These are phyloP conservation scores for Dioctria linearis DNA, from an alignment of 2,888 invertebrate genomes.

Conservation along the genomic window DNA sequence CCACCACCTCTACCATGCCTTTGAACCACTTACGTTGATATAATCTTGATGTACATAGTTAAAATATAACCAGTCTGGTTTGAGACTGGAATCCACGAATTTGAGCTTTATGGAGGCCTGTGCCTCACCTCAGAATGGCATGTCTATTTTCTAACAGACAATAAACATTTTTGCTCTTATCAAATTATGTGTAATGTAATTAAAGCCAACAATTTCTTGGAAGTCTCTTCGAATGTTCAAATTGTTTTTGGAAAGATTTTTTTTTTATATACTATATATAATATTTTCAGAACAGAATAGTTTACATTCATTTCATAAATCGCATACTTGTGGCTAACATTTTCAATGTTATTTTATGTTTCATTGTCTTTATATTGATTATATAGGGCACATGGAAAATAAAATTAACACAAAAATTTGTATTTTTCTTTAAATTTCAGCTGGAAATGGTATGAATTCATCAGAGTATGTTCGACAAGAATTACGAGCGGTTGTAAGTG, in stretches of 20 bases:
- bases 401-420: background rate
- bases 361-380: slow-evolving; percentile 14
- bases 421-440: slow-evolving; percentile 36
- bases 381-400: background rate
- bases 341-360: slow-evolving; percentile 39
- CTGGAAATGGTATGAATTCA: slow-evolving; percentile 74
- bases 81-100: too few species aligned
- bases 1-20: too few species aligned
- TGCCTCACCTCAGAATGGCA: too few species aligned
- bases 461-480: slow-evolving; percentile 95
- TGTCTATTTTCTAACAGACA: too few species aligned
- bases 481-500: slow-evolving; percentile 89
- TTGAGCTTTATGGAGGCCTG: too few species aligned
- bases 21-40: too few species aligned
- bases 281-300: slow-evolving; percentile 19
- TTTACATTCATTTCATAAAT: slow-evolving; percentile 44
- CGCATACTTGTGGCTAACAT: slow-evolving; percentile 49
- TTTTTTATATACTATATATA: background rate
- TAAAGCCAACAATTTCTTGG: background rate
- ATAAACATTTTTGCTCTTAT: too few species aligned
- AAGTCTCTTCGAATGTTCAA: background rate
- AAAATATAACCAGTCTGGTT: too few species aligned
- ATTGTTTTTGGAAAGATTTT: background rate
- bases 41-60: too few species aligned
- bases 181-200: too few species aligned